Base-by-base conservation (phyloP, 2,888 invertebrate genomes). In the Lasioglossum vierecki region DNA sequence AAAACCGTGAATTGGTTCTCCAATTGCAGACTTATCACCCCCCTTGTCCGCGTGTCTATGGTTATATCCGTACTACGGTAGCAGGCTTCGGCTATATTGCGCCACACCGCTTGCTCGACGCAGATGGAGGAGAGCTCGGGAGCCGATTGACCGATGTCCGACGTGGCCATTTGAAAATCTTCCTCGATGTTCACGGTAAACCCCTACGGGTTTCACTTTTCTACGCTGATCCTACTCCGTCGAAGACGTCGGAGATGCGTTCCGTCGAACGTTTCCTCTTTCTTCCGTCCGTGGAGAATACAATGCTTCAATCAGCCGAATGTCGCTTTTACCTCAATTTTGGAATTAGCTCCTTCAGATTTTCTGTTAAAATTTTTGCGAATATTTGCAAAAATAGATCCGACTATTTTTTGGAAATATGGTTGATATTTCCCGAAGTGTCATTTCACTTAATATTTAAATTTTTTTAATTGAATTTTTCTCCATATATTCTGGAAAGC, bases 21-120 rank as follows among this genome's bases (percentile, higher is more conserved):
- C 74, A 84, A 80, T 80, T 84, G 84, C 80, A 77, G 84, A 85
- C 80, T 80, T 84, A 84, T 84, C 68, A 57, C 75, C 75, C 53
- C 53, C 26, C 83, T 83, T 83, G 75, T 76, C 57, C 57, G 79
- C 46, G 9, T 71, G 74, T 79, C 83, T 84, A 75, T 57, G 74
- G 70, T 75, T 83, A 83, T 76, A 83, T 57, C 39, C 74, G 18
- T 60, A 30, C 26, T 76, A 8, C 26, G 8, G 46, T 57, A 30
- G 46, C 77, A 82, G 68, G 41, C 83, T 18, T 49, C 18, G 41
- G 73, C 66, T 72, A 74, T 82, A 77, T 82, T 82, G 73, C 83
- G 44, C 57, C 76, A 57, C 63, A 13, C 15, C 57, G 74, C 66
- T 70, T 39, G 35, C 44, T 41, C 49, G 57, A 57, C 75, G 53